These are phyloP conservation scores for Athene cunicularia DNA, from an alignment of 2,113 vertebrate genomes.

Conservation along the genomic window DNA sequence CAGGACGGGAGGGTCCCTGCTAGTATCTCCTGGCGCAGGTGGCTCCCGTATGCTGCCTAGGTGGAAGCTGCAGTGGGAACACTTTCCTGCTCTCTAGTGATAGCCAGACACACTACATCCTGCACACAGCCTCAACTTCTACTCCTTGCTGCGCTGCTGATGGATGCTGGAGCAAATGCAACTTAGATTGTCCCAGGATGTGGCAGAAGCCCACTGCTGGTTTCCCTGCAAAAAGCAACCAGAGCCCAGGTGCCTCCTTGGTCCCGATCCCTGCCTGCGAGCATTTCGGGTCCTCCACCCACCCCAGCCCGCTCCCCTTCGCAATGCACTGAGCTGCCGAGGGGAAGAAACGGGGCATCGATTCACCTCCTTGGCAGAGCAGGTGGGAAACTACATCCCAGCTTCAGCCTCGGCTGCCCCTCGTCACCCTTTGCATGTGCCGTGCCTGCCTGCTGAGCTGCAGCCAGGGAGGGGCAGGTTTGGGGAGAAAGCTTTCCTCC, in stretches of 20 bases:
- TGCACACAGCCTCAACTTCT: not conserved
- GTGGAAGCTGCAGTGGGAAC: not conserved
- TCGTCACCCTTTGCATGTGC: fast-evolving
- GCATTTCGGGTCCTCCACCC: not conserved
- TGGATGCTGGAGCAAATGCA: not conserved
- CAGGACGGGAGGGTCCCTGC: not conserved
- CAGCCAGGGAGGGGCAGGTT: not conserved
- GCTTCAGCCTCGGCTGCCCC: not conserved
- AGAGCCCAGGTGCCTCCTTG: not conserved
- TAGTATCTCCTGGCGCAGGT: not conserved
- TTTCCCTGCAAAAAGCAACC: not conserved
- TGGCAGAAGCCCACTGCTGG: fast-evolving
- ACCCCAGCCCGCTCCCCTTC: not conserved
- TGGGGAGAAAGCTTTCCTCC: not conserved
- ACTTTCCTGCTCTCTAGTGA: constrained; percentile 68
- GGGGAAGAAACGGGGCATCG: fast-evolving
- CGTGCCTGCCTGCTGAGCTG: not conserved
- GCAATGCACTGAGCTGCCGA: not conserved
- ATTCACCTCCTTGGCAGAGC: not conserved
- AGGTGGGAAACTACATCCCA: not conserved
- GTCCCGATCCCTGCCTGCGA: not conserved
- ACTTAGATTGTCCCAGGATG: not conserved
- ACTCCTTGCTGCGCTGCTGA: not conserved
- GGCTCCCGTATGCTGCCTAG: not conserved
- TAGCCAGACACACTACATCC: not conserved